Evolutionary conservation across 2,888 invertebrate species (phyloP), one percentile per base, ranked within the genome.

Genomic region (Oligia strigilis): DNA sequence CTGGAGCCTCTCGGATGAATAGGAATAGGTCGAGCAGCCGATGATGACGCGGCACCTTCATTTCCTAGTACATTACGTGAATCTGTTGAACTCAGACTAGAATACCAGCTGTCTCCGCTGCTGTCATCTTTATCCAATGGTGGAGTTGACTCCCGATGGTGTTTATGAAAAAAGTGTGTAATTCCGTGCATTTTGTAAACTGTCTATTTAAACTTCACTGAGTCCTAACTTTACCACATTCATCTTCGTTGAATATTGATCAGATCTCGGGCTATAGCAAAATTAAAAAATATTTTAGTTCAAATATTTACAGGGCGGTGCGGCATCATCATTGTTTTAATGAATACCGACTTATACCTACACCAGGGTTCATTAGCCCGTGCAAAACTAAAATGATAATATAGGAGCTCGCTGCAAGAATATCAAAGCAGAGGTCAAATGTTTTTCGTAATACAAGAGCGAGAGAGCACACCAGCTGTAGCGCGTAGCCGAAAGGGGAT

Each of bases 171-270:
- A 83, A 96, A 96, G 91, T 97, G 95, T 72, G 97, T 92, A 66
- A 97, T 88, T 11, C 97, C 96, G 90, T 97, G 97, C 97, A 97
- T 97, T 90, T 93, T 95, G 72, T 81, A 78, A 65, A 79, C 64
- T 72, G 75, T 87, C 78, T 85, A 83, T 84, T 86, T 85, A 89
- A 65, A 75, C 83, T 80, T 84, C 80, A 77, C 80, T 75, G 81
- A 55, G 71, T 75, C 13, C 23, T 76, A 49, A 62, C 64, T 70
- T n/a, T 75, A 55, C 52, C 74, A 86, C 66, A 72, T 80, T 71
- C 85, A 87, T 87, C 46, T 65, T 83, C 65, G n/a, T 76, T 71
- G 46, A 78, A 79, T 77, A 77, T 74, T 86, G 87, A 91, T 89
- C 87, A 90, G 90, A 93, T 90, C 90, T 91, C 91, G 83, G 88